These are phyloP conservation scores for Pandion haliaetus DNA, from an alignment of 2,113 vertebrate species.

Conservation along the genomic window DNA sequence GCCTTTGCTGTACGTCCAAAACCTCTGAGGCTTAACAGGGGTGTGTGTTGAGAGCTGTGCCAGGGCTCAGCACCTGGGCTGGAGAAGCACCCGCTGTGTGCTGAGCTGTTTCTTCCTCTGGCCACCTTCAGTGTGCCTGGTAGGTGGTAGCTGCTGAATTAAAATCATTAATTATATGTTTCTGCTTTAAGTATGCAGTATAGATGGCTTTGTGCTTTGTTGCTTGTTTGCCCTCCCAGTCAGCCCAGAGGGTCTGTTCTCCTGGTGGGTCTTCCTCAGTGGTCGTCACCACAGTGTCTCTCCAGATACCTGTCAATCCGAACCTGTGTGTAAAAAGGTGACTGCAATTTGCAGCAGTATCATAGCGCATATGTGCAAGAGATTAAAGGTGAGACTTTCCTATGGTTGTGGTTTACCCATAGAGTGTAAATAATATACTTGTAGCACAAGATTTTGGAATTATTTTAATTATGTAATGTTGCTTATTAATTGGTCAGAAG, in stretches of 20 bases:
- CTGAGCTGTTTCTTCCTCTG: background rate
- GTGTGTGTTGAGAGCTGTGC: accelerated
- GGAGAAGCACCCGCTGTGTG: background rate
- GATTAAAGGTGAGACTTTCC: background rate
- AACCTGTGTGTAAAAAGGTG: background rate
- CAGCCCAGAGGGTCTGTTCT: background rate
- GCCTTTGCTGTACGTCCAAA: background rate
- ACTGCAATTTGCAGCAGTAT: background rate
- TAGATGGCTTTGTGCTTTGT: background rate
- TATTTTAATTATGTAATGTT: background rate
- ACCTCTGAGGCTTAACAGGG: background rate
- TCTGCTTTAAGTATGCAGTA: background rate
- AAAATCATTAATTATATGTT: background rate
- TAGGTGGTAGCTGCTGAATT: background rate
- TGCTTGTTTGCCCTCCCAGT: background rate
- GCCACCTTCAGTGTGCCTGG: accelerated
- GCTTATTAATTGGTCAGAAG: background rate
- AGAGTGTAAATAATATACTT: background rate
- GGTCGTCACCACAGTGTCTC: background rate
- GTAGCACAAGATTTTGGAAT: background rate
- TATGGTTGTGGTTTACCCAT: background rate
- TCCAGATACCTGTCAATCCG: background rate
- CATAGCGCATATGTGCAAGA: background rate
- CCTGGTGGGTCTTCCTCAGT: background rate
- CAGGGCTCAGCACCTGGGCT: background rate